Conservation (phyloP, 2,113 vertebrate species). For the Halichoeres trimaculatus region DNA sequence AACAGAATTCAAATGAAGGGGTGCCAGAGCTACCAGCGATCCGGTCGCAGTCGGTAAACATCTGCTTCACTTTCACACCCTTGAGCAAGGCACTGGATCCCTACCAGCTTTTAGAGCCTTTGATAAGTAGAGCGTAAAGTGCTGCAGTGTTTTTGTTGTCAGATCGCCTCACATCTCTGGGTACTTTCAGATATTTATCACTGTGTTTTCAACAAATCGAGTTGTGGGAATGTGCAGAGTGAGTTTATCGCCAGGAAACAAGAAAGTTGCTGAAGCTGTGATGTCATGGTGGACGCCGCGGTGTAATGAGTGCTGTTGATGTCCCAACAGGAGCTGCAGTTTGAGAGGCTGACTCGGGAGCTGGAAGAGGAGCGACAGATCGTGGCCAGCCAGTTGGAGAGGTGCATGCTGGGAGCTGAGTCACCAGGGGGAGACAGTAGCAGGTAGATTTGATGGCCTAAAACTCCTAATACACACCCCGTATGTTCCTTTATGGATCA, state of each 20-base stretch:
- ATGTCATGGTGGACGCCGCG: constrained; percentile 20
- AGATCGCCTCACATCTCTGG: background rate
- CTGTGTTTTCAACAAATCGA: background rate
- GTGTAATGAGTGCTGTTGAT: constrained; percentile 26
- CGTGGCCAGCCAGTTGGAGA: constrained; percentile 98
- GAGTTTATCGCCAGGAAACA: too few relatives aligned
- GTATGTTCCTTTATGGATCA: too few relatives aligned
- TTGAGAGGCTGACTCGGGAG: constrained; percentile 98
- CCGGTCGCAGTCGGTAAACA: constrained; percentile 18
- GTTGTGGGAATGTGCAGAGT: background rate
- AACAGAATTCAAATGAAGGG: constrained; percentile 42
- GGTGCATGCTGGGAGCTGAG: constrained; percentile 98
- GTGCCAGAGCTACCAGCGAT: constrained; percentile 17
- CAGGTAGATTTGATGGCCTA: constrained; percentile 83
- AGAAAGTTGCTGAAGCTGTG: constrained; percentile 26
- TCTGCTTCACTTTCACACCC: constrained; percentile 35
- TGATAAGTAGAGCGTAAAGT: background rate
- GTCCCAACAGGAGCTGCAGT: constrained; percentile 94
- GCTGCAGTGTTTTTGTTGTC: constrained; percentile 1
- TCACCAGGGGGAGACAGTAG: constrained; percentile 95
- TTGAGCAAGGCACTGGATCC: constrained; percentile 30
- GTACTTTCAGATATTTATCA: background rate
- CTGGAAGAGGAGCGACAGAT: constrained; percentile 99
- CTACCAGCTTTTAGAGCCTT: background rate
- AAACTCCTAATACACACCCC: background rate